phyloP scores from a whole-genome alignment of 2,113 vertebrate species.

The Micromys minutus region DNA sequence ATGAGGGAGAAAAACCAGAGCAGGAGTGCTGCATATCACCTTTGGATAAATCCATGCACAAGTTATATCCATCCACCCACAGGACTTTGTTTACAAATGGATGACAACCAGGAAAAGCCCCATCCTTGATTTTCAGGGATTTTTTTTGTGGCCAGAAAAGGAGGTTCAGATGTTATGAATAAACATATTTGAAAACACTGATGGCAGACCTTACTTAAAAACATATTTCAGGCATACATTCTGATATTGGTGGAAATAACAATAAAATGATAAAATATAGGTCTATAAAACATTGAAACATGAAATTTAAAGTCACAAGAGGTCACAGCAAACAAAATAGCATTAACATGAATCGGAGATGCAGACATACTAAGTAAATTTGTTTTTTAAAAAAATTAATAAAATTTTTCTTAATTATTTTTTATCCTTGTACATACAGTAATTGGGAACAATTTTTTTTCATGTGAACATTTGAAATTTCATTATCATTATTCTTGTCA shows the following conservation, averaged over 20 bases:
- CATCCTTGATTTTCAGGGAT: background rate
- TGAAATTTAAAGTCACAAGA: background rate
- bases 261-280: background rate
- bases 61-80: background rate
- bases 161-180: background rate
- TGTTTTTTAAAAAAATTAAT: too few species aligned
- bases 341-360: background rate
- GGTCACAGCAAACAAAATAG: background rate
- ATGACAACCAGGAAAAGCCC: background rate
- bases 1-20: background rate
- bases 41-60: background rate
- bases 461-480: background rate
- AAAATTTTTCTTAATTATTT: too few species aligned
- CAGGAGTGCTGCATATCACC: background rate
- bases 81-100: background rate
- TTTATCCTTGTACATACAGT: too few species aligned
- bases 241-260: background rate
- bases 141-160: background rate
- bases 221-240: background rate
- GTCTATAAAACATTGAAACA: background rate
- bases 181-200: slow-evolving; percentile 6
- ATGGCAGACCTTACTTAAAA: background rate
- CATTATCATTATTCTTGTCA: background rate
- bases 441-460: background rate
- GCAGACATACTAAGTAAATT: background rate